phyloP scores from a whole-genome alignment of 2,797 vertebrate genomes.

The Hydrocynus forskahlii region DNA sequence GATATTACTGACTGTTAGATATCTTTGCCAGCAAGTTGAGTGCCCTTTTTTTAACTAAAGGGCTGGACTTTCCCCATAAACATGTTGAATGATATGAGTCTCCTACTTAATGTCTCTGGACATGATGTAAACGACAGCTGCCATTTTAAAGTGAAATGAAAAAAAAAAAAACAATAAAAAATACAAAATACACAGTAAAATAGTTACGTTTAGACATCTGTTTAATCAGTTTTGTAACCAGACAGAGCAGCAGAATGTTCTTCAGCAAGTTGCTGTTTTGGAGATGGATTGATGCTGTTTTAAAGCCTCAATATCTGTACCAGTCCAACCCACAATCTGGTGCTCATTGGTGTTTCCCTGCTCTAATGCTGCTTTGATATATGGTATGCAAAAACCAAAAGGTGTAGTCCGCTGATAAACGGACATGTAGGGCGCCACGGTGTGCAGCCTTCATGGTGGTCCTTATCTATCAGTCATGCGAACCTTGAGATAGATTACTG shows the following conservation, averaged over 20 bases:
- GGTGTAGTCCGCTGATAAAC: constrained; percentile 34
- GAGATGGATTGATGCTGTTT: background rate
- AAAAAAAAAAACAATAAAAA: too few relatives aligned
- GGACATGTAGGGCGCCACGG: constrained; percentile 26
- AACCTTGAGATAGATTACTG: constrained; percentile 52
- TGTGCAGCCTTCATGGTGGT: constrained; percentile 47
- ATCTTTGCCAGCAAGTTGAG: too few relatives aligned
- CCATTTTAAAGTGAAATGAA: too few relatives aligned
- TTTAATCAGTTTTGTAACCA: background rate
- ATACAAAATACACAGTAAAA: too few relatives aligned
- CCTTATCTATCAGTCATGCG: constrained; percentile 57
- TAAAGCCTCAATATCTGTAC: background rate
- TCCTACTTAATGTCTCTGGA: too few relatives aligned
- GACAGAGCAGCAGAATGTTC: background rate
- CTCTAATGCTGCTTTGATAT: constrained; percentile 27
- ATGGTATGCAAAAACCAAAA: constrained; percentile 40
- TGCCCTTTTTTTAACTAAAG: too few relatives aligned
- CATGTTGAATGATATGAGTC: too few relatives aligned
- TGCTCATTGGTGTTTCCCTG: background rate
- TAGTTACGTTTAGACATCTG: too few relatives aligned
- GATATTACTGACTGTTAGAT: too few relatives aligned
- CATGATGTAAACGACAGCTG: too few relatives aligned
- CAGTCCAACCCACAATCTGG: background rate
- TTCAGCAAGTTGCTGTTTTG: background rate
- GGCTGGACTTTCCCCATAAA: too few relatives aligned